Conservation (phyloP, 2,888 invertebrate species). For the Julus scanicus region DNA sequence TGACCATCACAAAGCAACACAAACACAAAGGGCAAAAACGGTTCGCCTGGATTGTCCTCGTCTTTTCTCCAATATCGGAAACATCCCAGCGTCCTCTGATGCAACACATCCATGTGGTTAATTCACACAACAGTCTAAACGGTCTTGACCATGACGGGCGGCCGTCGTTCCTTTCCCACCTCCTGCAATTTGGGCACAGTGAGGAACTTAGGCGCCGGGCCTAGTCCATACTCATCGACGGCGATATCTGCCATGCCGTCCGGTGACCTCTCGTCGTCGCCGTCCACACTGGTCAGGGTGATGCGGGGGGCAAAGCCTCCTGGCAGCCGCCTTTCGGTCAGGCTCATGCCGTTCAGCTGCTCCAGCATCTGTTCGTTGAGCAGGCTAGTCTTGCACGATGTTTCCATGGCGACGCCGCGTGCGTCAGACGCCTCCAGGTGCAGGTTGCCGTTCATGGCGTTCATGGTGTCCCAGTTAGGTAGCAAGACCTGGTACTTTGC, state of each 20-base stretch:
- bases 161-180: slow-evolving; percentile 47
- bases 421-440: slow-evolving; percentile 43
- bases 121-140: background rate
- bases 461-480: background rate
- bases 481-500: background rate
- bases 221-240: background rate
- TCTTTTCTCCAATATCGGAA: background rate
- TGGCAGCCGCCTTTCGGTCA: slow-evolving; percentile 48
- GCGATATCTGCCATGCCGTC: slow-evolving; percentile 32
- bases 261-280: background rate
- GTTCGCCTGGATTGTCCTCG: background rate
- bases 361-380: slow-evolving; percentile 52
- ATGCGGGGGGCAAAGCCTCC: slow-evolving; percentile 41
- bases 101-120: background rate
- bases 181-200: slow-evolving; percentile 53
- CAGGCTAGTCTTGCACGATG: slow-evolving; percentile 10
- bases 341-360: slow-evolving; percentile 53
- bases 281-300: slow-evolving; percentile 53
- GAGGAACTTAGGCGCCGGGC: slow-evolving; percentile 8
- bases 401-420: slow-evolving; percentile 40
- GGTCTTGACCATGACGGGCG: slow-evolving; percentile 49
- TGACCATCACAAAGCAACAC: no score
- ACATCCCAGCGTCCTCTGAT: background rate
- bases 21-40: background rate
- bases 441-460: slow-evolving; percentile 3